Evolutionary conservation across 2,113 vertebrate species (phyloP).

Genomic region (Menura novaehollandiae): DNA sequence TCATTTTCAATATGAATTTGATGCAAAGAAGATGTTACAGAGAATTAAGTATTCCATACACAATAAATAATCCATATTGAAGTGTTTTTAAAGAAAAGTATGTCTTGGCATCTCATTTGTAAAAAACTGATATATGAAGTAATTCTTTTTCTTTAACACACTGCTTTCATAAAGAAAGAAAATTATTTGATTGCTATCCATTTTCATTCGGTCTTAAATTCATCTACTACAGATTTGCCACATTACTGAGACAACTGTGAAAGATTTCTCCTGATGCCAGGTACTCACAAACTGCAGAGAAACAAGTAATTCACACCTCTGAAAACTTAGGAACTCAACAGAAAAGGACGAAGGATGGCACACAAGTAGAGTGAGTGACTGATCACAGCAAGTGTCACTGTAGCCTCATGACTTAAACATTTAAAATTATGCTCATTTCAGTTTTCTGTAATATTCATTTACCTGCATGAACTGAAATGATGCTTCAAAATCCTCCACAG

Average conservation of each 20-base stretch:
- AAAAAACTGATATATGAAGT: not conserved
- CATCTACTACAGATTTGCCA: not conserved
- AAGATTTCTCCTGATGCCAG: not conserved
- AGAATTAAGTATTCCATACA: not conserved
- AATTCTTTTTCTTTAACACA: not conserved
- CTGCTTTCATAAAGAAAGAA: not conserved
- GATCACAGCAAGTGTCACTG: not conserved
- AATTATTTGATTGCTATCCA: not conserved
- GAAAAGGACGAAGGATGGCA: not conserved
- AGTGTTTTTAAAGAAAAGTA: not conserved
- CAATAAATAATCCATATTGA: not conserved
- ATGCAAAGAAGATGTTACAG: not conserved
- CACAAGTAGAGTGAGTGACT: not conserved
- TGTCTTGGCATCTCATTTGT: not conserved
- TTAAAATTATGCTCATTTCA: not conserved
- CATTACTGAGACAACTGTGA: not conserved
- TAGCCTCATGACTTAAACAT: not conserved
- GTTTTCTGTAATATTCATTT: not conserved
- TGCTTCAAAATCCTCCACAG: constrained; percentile 97
- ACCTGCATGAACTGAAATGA: constrained; percentile 99
- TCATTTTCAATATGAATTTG: not conserved
- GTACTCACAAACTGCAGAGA: not conserved
- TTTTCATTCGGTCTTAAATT: not conserved
- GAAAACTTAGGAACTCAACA: not conserved
- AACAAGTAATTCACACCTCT: not conserved